These are phyloP conservation scores for Antechinus stuartii DNA, from an alignment of 2,113 vertebrate species.

Conservation along the genomic window DNA sequence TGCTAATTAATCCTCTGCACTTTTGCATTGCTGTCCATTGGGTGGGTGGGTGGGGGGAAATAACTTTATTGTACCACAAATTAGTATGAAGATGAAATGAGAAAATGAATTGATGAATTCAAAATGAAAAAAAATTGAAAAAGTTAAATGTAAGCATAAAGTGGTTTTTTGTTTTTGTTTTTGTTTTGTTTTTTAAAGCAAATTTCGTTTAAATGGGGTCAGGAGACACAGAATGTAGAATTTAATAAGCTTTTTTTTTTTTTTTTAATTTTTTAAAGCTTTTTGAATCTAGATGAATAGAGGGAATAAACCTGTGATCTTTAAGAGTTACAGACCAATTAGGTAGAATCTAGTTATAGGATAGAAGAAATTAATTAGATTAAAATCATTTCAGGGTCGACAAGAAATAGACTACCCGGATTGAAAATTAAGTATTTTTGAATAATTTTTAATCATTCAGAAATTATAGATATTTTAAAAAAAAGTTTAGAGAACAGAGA, in stretches of 20 bases:
- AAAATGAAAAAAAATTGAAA: neutral
- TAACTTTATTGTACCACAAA: neutral
- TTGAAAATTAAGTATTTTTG: neutral
- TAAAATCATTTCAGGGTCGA: neutral
- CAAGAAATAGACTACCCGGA: neutral
- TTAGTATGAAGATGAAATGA: neutral
- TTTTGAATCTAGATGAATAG: slow-evolving; percentile 27
- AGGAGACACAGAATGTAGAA: neutral
- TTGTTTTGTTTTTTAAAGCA: slow-evolving; percentile 1
- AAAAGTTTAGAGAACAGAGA: neutral
- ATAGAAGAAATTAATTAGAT: neutral
- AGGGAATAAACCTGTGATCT: slow-evolving; percentile 30
- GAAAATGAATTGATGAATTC: too few relatives aligned
- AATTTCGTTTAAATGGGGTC: neutral
- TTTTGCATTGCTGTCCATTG: neutral
- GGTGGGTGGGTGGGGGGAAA: neutral
- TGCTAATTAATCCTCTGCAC: neutral
- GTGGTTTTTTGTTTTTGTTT: too few relatives aligned
- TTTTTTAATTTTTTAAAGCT: neutral
- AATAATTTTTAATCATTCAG: neutral
- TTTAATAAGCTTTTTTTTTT: neutral
- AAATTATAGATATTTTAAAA: neutral
- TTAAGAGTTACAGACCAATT: slow-evolving; percentile 10
- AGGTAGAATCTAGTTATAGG: neutral
- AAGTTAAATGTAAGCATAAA: neutral